Conservation (phyloP, 2,113 vertebrate species). For the Ursus arctos region DNA sequence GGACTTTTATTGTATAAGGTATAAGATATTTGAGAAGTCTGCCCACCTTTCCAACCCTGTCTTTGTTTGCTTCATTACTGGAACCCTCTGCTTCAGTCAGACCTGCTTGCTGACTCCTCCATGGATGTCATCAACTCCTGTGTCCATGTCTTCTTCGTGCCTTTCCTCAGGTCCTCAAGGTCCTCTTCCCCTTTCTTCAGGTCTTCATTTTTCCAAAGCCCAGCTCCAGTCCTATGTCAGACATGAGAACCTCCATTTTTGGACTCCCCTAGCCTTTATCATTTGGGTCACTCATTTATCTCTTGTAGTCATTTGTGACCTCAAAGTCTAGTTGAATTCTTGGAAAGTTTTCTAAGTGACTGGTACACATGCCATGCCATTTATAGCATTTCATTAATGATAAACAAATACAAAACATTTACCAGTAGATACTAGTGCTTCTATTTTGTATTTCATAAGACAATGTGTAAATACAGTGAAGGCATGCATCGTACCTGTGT, state of each 20-base stretch:
- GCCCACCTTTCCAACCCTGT: background rate
- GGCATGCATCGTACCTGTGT: background rate
- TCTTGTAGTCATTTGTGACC: background rate
- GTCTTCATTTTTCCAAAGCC: background rate
- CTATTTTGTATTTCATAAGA: constrained; percentile 22
- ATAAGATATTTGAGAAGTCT: background rate
- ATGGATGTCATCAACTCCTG: background rate
- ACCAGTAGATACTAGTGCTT: background rate
- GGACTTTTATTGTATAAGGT: background rate
- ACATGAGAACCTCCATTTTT: background rate
- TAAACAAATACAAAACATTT: background rate
- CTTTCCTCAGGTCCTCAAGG: background rate
- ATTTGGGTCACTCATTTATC: background rate
- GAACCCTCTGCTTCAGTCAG: background rate
- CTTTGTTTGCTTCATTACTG: background rate
- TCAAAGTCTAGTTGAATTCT: background rate
- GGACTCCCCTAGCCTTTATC: background rate
- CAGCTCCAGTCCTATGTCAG: background rate
- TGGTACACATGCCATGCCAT: background rate
- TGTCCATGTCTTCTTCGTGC: background rate
- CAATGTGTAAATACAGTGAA: background rate
- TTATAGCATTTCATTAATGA: background rate
- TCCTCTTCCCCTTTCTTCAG: background rate
- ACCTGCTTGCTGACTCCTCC: background rate
- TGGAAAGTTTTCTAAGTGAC: constrained; percentile 40